Percentiles rank a stretch among this genome's conserved stretches.
Evolutionary conservation across 2,797 vertebrate genomes (phyloP).

Genomic region (Glyptemys insculpta): DNA sequence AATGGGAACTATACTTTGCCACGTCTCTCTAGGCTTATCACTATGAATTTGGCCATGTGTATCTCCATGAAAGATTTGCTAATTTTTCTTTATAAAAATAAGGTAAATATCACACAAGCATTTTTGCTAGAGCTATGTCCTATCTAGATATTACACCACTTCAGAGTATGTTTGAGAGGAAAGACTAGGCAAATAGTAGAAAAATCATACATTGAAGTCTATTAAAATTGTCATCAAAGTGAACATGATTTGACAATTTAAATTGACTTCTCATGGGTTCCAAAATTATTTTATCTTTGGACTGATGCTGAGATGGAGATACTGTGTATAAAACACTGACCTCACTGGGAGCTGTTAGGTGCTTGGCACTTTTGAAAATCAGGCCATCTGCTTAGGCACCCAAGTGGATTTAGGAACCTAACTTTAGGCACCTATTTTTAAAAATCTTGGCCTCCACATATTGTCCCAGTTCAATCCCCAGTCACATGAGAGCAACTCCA

Average conservation of each 20-base stretch:
- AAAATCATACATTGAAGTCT: background rate
- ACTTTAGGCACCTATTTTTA: background rate
- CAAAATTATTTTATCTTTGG: background rate
- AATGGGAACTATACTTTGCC: background rate
- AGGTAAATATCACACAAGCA: background rate
- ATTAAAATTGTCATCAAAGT: background rate
- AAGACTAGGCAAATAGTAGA: constrained; percentile 2
- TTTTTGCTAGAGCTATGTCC: background rate
- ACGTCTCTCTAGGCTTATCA: background rate
- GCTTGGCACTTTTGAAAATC: background rate
- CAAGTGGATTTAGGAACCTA: background rate
- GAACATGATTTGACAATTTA: background rate
- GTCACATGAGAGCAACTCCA: background rate
- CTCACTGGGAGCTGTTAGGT: background rate
- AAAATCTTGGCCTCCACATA: background rate
- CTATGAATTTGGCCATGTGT: background rate
- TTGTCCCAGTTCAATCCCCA: background rate
- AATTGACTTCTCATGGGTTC: background rate
- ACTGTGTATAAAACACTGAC: background rate
- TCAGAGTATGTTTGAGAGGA: constrained; percentile 11
- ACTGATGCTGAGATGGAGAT: background rate
- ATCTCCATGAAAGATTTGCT: background rate
- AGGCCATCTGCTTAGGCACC: background rate
- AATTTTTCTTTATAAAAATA: background rate
- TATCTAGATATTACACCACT: background rate